Percentiles rank a stretch among this genome's conserved stretches.
phyloP scores from a whole-genome alignment of 1,140 invertebrate genomes.

The Papilio polytes region DNA sequence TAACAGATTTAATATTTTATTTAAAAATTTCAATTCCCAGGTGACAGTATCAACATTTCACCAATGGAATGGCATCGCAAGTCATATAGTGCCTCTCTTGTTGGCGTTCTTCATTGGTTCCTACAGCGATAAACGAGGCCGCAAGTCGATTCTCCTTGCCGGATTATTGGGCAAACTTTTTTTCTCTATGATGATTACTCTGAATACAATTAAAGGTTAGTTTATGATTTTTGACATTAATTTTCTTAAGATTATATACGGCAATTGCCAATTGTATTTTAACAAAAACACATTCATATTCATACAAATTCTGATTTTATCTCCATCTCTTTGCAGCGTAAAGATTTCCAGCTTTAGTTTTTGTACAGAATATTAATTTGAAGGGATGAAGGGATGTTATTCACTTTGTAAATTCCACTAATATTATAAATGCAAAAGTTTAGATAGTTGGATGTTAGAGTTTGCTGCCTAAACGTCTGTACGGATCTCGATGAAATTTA shows the following conservation, averaged over 20 bases:
- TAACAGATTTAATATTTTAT: not conserved
- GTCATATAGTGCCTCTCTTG: slow-evolving; percentile 88
- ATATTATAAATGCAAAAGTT: too few species aligned
- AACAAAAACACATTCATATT: not conserved
- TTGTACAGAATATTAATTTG: too few species aligned
- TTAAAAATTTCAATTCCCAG: slow-evolving; percentile 66
- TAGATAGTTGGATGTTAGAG: too few species aligned
- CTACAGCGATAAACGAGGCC: slow-evolving; percentile 89
- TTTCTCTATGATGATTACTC: slow-evolving; percentile 88
- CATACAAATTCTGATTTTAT: too few species aligned
- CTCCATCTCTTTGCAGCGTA: too few species aligned
- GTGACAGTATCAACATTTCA: slow-evolving; percentile 88
- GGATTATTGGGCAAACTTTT: slow-evolving; percentile 89
- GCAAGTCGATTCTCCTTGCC: slow-evolving; percentile 88
- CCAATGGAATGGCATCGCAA: slow-evolving; percentile 89
- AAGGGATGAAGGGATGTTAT: too few species aligned
- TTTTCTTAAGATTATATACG: slow-evolving; percentile 2
- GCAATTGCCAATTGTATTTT: too few species aligned
- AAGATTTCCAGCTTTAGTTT: too few species aligned
- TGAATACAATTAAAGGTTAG: slow-evolving; percentile 86
- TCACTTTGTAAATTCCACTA: too few species aligned
- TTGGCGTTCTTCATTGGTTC: slow-evolving; percentile 90
- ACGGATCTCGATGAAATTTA: too few species aligned
- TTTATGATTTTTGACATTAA: slow-evolving; percentile 18
- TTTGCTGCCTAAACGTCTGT: too few species aligned